Percentiles rank a stretch among this genome's conserved stretches.
phyloP scores from a whole-genome alignment of 2,113 vertebrate genomes.

The Podarcis cretensis region DNA sequence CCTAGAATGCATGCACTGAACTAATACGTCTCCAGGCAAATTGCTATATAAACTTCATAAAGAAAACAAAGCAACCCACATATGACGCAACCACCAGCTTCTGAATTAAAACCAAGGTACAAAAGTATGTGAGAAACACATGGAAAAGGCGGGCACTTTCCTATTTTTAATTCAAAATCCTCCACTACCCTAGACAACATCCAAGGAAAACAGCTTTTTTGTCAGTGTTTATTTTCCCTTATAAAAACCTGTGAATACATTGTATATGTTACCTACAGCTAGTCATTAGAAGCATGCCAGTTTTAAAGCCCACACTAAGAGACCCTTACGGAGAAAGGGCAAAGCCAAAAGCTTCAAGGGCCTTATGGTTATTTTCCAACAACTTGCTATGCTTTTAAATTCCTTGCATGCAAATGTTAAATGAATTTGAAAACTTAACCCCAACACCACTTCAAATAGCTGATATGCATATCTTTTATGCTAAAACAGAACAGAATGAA shows the following conservation, averaged over 20 bases:
- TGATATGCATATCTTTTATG: accelerated
- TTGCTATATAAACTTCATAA: slow-evolving; percentile 4
- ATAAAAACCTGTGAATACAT: background rate
- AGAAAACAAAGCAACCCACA: slow-evolving; percentile 53
- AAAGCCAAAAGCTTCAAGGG: background rate
- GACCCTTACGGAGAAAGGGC: background rate
- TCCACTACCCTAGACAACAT: slow-evolving; percentile 43
- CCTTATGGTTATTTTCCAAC: background rate
- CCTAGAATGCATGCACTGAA: slow-evolving; percentile 9
- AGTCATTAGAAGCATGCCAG: background rate
- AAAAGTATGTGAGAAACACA: background rate
- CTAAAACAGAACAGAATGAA: background rate
- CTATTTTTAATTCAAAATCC: slow-evolving; percentile 35
- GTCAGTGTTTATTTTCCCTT: slow-evolving; percentile 24
- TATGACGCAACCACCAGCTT: slow-evolving; percentile 50
- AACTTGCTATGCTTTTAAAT: slow-evolving; percentile 4
- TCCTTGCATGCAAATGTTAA: background rate
- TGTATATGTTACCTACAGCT: background rate
- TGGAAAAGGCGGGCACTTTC: slow-evolving; percentile 38
- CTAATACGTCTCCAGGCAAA: slow-evolving; percentile 12
- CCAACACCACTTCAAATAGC: accelerated
- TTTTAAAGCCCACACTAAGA: slow-evolving; percentile 16
- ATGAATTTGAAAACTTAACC: background rate
- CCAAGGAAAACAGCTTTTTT: slow-evolving; percentile 30
- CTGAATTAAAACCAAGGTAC: slow-evolving; percentile 41